These are phyloP conservation scores for Paedocypris micromegethes DNA, from an alignment of 2,797 vertebrate genomes.

Conservation along the genomic window DNA sequence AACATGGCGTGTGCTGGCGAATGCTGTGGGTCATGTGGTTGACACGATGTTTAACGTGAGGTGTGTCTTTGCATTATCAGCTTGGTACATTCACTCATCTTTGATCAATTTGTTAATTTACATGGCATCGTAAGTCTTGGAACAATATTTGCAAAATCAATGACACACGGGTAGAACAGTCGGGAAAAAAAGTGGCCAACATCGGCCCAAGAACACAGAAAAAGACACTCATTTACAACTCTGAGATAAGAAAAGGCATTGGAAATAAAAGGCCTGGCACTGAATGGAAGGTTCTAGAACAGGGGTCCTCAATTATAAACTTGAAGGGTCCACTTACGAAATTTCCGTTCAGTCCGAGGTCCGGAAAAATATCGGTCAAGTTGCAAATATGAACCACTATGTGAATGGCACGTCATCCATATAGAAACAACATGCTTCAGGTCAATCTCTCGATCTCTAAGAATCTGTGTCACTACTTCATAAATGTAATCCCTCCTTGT, in stretches of 20 bases:
- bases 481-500: too few relatives aligned
- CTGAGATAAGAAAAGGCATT: constrained; percentile 3
- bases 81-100: constrained; percentile 63
- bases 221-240: neutral
- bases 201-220: neutral
- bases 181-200: neutral
- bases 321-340: too few relatives aligned
- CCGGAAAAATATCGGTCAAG: too few relatives aligned
- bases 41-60: constrained; percentile 47
- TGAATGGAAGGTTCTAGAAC: neutral
- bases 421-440: too few relatives aligned
- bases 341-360: too few relatives aligned
- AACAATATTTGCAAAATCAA: constrained; percentile 68
- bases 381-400: too few relatives aligned
- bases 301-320: too few relatives aligned
- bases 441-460: too few relatives aligned
- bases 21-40: constrained; percentile 11
- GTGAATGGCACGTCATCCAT: too few relatives aligned
- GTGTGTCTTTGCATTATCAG: constrained; percentile 63
- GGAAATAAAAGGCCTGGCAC: constrained; percentile 14
- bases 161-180: constrained; percentile 40
- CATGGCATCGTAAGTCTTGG: constrained; percentile 62
- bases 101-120: constrained; percentile 70
- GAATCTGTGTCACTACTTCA: too few relatives aligned
- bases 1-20: constrained; percentile 49